A percentile compares a stretch with the other conserved stretches of the same genome.
These are phyloP conservation scores for Phyllotreta cruciferae DNA, from an alignment of 2,888 invertebrate genomes.

Conservation along the genomic window DNA sequence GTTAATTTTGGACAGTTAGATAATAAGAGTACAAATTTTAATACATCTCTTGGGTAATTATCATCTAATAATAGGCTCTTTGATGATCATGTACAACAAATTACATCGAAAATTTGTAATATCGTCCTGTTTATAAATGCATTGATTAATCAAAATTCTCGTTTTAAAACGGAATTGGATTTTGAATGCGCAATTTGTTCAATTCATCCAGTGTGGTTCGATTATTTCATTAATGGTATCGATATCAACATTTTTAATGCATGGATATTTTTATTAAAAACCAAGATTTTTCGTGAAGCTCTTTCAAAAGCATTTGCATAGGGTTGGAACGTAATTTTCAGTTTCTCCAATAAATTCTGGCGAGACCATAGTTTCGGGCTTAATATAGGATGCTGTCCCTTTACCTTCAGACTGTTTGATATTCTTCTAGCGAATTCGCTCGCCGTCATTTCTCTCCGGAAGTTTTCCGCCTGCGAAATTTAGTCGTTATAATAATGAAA, in stretches of 20 bases:
- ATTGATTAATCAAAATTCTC: constrained; percentile 47
- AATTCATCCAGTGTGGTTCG: constrained; percentile 21
- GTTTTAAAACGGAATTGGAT: constrained; percentile 43
- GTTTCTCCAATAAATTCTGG: constrained; percentile 50
- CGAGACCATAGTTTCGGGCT: constrained; percentile 46
- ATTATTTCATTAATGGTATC: constrained; percentile 23
- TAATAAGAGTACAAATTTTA: no score
- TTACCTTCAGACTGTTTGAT: constrained; percentile 53
- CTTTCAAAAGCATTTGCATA: constrained; percentile 18
- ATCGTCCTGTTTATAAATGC: constrained; percentile 43
- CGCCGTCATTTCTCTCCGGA: constrained; percentile 59
- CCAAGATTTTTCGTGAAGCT: constrained; percentile 6
- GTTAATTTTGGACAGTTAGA: no score
- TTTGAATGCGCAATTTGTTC: constrained; percentile 32
- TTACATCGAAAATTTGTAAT: neutral
- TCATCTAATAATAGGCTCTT: no score
- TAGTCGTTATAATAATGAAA: constrained; percentile 55
- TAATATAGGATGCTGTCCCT: constrained; percentile 51
- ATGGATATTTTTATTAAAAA: constrained; percentile 20
- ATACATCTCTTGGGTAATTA: no score
- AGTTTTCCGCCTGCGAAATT: constrained; percentile 59
- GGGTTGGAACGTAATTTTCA: constrained; percentile 46
- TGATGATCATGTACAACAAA: no score
- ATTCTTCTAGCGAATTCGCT: constrained; percentile 59
- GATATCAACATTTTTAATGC: constrained; percentile 2